Conservation (phyloP, 2,888 invertebrate species). For the Pyrrhosoma nymphula region DNA sequence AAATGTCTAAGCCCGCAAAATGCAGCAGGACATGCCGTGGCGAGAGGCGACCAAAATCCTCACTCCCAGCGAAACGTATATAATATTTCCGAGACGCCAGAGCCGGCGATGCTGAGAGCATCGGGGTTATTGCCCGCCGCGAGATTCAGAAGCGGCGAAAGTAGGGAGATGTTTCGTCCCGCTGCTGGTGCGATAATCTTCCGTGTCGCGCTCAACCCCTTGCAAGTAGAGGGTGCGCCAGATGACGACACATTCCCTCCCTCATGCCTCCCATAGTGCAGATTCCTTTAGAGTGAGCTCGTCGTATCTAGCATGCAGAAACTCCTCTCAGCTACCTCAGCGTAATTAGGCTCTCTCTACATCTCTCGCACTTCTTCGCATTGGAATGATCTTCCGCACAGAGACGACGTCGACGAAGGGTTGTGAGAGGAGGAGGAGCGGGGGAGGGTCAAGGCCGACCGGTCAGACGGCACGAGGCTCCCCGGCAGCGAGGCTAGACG, state of each 20-base stretch:
- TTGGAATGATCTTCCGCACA: constrained; percentile 5
- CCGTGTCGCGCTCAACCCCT: neutral
- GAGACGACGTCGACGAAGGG: neutral
- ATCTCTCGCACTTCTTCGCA: neutral
- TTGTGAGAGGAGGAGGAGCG: neutral
- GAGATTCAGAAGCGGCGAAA: neutral
- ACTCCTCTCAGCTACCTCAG: neutral
- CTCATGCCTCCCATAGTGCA: neutral
- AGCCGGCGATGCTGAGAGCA: neutral
- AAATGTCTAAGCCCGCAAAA: neutral
- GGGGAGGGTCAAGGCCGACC: constrained; percentile 62
- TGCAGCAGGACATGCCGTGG: neutral
- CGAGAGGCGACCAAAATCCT: neutral
- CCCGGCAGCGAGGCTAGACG: constrained; percentile 59
- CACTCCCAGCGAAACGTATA: neutral
- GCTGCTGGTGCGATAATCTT: neutral
- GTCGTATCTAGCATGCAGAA: neutral
- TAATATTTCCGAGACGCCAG: neutral
- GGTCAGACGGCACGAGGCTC: constrained; percentile 42
- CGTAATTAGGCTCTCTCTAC: constrained; percentile 2
- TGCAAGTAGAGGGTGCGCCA: neutral
- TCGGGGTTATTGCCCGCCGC: constrained; percentile 18
- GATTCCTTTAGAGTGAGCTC: neutral
- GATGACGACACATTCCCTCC: neutral
- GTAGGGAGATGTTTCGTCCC: neutral